Percentiles rank a stretch among this genome's conserved stretches.
Evolutionary conservation across 2,888 invertebrate genomes (phyloP).

Genomic region (Coelopa pilipes): DNA sequence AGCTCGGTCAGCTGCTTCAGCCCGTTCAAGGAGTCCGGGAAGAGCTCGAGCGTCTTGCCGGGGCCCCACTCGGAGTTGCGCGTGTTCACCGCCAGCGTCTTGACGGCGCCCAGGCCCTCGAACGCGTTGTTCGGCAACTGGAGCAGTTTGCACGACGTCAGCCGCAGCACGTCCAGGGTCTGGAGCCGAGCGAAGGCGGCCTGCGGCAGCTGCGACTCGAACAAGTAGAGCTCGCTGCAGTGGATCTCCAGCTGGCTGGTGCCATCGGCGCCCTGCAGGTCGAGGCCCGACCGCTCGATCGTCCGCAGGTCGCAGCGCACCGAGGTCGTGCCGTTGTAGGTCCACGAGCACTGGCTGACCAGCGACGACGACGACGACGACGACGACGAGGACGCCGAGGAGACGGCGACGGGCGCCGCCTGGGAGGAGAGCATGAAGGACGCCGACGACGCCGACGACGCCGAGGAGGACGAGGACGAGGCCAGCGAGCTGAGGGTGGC

Average conservation of each 20-base stretch:
- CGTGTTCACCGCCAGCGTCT: conserved; percentile 77
- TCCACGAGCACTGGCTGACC: conserved; percentile 68
- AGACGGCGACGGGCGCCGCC: conserved; percentile 7
- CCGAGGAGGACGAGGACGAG: conserved; percentile 35
- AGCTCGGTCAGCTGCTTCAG: conserved; percentile 83
- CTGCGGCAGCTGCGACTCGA: conserved; percentile 81
- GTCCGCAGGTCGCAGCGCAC: conserved; percentile 78
- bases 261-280: conserved; percentile 72
- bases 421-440: background rate
- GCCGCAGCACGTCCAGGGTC: conserved; percentile 76
- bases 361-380: conserved; percentile 47
- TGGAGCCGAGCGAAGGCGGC: conserved; percentile 79
- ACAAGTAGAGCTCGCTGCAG: conserved; percentile 83
- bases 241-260: conserved; percentile 78
- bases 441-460: conserved; percentile 13
- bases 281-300: conserved; percentile 76
- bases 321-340: conserved; percentile 67
- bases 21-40: conserved; percentile 78
- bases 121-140: conserved; percentile 80
- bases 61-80: conserved; percentile 84
- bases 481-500: conserved; percentile 10
- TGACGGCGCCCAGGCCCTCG: conserved; percentile 80
- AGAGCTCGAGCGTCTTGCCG: conserved; percentile 79
- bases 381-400: conserved; percentile 20
- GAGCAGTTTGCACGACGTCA: conserved; percentile 84